Conservation (phyloP, 2,113 vertebrate genomes). For the Piaya cayana region DNA sequence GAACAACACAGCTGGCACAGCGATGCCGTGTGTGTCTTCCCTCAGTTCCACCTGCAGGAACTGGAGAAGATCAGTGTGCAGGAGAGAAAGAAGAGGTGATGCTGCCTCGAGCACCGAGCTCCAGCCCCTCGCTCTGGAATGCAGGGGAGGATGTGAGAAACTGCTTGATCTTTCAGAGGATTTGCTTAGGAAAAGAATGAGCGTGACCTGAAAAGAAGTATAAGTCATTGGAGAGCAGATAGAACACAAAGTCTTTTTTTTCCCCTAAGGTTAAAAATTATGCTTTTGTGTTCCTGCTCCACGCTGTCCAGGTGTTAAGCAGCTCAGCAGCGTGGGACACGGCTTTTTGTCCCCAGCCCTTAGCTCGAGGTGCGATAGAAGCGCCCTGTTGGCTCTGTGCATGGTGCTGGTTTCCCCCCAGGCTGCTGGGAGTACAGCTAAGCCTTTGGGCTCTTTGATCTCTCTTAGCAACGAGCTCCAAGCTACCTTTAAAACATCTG, state of each 20-base stretch:
- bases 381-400: fast-evolving
- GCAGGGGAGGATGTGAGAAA: background rate
- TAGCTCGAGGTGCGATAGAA: background rate
- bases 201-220: no score
- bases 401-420: background rate
- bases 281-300: background rate
- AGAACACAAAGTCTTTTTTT: background rate
- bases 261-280: background rate
- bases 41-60: background rate
- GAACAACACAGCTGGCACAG: fast-evolving
- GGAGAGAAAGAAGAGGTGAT: background rate
- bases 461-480: background rate
- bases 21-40: no score
- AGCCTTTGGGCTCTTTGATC: background rate
- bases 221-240: background rate
- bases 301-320: background rate
- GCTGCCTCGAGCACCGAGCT: background rate
- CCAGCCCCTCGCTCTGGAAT: background rate
- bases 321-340: background rate
- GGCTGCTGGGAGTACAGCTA: background rate
- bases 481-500: background rate
- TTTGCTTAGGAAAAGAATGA: background rate
- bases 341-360: fast-evolving
- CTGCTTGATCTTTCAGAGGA: background rate
- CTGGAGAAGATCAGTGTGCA: background rate